Evolutionary conservation across 2,113 vertebrate genomes (phyloP).

Genomic region (Muntiacus muntjak): DNA sequence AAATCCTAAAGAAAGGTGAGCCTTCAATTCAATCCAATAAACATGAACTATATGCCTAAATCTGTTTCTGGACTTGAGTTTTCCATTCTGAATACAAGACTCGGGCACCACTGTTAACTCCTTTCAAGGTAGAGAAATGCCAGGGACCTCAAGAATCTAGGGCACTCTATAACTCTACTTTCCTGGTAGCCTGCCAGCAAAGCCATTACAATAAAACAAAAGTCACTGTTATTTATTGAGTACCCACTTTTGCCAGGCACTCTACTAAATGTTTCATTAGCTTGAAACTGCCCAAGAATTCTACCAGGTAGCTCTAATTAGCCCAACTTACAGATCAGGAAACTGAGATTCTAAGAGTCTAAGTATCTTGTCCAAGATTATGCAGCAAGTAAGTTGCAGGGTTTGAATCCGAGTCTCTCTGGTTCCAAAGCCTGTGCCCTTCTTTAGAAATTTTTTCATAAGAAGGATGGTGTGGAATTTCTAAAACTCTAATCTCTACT

Average conservation of each 20-base stretch:
- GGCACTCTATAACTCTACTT: neutral
- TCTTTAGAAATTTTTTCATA: neutral
- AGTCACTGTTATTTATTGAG: neutral
- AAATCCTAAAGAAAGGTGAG: neutral
- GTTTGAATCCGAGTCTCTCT: neutral
- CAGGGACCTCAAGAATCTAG: neutral
- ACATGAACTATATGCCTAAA: neutral
- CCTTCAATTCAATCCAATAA: neutral
- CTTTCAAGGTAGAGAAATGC: neutral
- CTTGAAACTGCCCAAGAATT: neutral
- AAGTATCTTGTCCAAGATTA: neutral
- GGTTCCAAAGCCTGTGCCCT: neutral
- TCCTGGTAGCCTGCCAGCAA: neutral
- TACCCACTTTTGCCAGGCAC: neutral
- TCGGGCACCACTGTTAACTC: neutral
- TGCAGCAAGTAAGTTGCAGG: neutral
- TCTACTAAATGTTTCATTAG: neutral
- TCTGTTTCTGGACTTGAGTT: neutral
- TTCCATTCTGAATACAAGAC: neutral
- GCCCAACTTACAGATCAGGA: conserved; percentile 8
- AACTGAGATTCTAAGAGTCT: conserved; percentile 7
- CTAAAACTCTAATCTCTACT: neutral
- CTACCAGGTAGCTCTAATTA: neutral
- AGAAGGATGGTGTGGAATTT: neutral
- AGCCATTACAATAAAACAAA: neutral